Percentiles rank a stretch among this genome's conserved stretches.
These are phyloP conservation scores for Pygocentrus nattereri DNA, from an alignment of 2,797 vertebrate genomes.

Conservation along the genomic window DNA sequence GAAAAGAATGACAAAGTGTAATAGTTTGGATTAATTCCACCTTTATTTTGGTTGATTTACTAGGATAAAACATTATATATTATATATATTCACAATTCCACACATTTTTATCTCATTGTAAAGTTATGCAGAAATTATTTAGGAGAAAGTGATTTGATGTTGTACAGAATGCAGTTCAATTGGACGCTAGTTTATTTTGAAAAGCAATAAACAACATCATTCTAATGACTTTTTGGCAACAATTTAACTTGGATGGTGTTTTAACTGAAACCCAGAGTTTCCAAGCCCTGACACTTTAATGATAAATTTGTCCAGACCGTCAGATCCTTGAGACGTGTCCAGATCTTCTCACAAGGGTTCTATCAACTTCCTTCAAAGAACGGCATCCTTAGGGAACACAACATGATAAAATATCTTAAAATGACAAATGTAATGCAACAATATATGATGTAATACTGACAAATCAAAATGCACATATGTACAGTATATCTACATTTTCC, in stretches of 20 bases:
- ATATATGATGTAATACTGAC: neutral
- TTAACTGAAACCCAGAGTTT: neutral
- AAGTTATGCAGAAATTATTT: neutral
- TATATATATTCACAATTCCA: no score
- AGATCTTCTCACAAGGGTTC: conserved; percentile 68
- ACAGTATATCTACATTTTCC: neutral
- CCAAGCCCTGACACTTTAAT: neutral
- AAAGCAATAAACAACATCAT: neutral
- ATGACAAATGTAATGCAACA: neutral
- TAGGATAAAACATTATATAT: no score
- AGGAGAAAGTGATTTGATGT: neutral
- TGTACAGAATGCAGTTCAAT: neutral
- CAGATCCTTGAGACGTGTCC: conserved; percentile 73
- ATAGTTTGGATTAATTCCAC: neutral
- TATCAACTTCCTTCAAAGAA: conserved; percentile 71
- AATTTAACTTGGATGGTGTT: neutral
- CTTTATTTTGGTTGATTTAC: no score
- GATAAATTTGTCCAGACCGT: conserved; percentile 41
- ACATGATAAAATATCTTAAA: conserved; percentile 1
- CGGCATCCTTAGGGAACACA: conserved; percentile 69
- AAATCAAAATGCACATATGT: neutral
- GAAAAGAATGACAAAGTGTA: neutral
- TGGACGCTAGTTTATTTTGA: neutral
- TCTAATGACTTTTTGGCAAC: conserved; percentile 8
- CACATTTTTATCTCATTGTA: no score